phyloP scores from a whole-genome alignment of 2,797 vertebrate species.

The Gila robusta region DNA sequence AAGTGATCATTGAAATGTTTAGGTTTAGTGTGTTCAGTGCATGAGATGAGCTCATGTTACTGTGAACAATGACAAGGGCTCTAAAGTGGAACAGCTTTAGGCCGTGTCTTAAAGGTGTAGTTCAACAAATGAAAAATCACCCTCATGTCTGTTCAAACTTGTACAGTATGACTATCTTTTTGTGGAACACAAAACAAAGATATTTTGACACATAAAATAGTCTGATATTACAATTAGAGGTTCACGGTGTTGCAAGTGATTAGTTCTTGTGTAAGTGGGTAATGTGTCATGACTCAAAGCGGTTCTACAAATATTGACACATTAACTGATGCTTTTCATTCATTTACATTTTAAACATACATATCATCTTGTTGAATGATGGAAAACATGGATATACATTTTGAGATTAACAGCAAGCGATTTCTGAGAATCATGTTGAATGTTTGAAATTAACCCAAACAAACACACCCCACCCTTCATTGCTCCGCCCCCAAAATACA shows the following conservation, averaged over 20 bases:
- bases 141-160: neutral
- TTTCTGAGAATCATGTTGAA: too few relatives aligned
- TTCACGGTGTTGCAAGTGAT: neutral
- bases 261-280: neutral
- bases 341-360: neutral
- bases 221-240: neutral
- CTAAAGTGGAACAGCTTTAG: neutral
- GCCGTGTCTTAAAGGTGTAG: neutral
- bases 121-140: neutral
- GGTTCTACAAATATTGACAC: neutral
- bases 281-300: neutral
- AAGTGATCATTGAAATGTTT: neutral
- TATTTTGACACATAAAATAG: neutral
- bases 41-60: conserved; percentile 13
- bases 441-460: too few relatives aligned
- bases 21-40: neutral
- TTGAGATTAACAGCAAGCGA: too few relatives aligned
- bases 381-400: neutral
- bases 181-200: neutral
- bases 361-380: neutral
- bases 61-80: neutral
- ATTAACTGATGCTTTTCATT: neutral
- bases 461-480: too few relatives aligned
- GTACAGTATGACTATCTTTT: neutral
- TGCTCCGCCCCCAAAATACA: too few relatives aligned